A percentile compares a stretch with the other conserved stretches of the same genome.
phyloP scores from a whole-genome alignment of 2,888 invertebrate species.

The Crepidodera aurea region DNA sequence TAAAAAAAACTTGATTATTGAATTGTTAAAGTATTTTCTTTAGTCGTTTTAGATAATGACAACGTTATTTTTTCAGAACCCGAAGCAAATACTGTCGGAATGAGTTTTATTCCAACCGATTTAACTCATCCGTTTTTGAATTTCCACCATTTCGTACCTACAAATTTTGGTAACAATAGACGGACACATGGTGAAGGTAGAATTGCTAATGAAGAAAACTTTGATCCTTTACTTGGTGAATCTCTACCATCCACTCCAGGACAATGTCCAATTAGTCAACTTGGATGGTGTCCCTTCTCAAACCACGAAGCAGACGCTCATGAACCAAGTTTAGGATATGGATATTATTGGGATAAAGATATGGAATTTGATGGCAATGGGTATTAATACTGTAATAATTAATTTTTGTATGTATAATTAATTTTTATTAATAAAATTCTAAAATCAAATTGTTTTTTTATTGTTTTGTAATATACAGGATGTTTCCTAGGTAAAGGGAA shows the following conservation, averaged over 20 bases:
- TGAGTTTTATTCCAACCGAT: slow-evolving; percentile 35
- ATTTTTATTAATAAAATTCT: no score
- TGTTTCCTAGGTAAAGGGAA: no score
- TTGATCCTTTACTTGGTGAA: neutral
- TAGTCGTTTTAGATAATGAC: no score
- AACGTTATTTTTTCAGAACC: neutral
- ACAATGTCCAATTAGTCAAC: neutral
- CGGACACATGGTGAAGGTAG: neutral
- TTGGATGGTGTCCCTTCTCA: neutral
- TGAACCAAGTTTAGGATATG: no score
- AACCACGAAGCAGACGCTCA: neutral
- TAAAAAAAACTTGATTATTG: neutral
- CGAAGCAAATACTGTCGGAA: slow-evolving; percentile 30
- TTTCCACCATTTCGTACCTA: slow-evolving; percentile 20
- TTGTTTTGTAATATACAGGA: no score
- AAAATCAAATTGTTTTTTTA: no score
- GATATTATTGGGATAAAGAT: no score
- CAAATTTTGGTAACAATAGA: slow-evolving; percentile 7
- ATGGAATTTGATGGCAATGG: no score
- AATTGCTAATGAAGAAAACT: neutral
- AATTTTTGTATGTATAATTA: no score
- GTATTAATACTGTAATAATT: no score
- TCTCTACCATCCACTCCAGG: neutral
- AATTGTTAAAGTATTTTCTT: no score
- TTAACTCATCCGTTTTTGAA: slow-evolving; percentile 49